A percentile compares a stretch with the other conserved stretches of the same genome.
These are phyloP conservation scores for Proterorhinus semilunaris DNA, from an alignment of 2,113 vertebrate species.

Conservation along the genomic window DNA sequence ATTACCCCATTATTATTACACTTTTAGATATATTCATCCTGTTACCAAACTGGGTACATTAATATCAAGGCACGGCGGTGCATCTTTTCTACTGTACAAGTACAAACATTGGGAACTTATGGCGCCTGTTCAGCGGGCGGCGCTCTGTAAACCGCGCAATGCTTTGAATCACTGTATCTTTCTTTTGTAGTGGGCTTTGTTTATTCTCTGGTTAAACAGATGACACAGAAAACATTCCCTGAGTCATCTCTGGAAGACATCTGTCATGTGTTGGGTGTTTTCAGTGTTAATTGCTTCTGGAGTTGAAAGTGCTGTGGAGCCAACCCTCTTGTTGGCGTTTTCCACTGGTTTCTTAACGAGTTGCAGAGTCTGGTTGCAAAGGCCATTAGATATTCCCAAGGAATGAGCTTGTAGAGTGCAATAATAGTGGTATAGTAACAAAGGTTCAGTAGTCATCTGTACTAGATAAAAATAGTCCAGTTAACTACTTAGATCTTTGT, in stretches of 20 bases:
- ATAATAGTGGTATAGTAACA: too few species aligned
- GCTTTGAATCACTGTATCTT: constrained; percentile 47
- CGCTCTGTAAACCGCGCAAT: constrained; percentile 32
- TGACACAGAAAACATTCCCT: constrained; percentile 20
- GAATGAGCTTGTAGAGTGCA: neutral
- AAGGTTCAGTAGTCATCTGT: too few species aligned
- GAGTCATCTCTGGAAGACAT: constrained; percentile 20
- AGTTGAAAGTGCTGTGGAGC: constrained; percentile 45
- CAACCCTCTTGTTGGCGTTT: constrained; percentile 39
- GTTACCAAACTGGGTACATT: too few species aligned
- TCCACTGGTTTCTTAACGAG: constrained; percentile 37
- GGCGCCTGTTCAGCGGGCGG: too few species aligned
- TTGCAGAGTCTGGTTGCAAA: constrained; percentile 34
- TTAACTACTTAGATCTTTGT: too few species aligned
- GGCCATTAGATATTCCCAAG: constrained; percentile 14
- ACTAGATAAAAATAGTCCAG: too few species aligned
- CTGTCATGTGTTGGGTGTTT: constrained; percentile 13
- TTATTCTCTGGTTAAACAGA: constrained; percentile 13
- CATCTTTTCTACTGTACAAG: too few species aligned
- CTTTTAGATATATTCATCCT: too few species aligned
- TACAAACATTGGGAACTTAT: too few species aligned
- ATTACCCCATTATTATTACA: too few species aligned
- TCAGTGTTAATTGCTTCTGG: constrained; percentile 52
- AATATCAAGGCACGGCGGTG: too few species aligned
- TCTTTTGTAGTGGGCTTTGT: constrained; percentile 33